Evolutionary conservation across 2,888 invertebrate genomes (phyloP).

Genomic region (Harmothoe impar): DNA sequence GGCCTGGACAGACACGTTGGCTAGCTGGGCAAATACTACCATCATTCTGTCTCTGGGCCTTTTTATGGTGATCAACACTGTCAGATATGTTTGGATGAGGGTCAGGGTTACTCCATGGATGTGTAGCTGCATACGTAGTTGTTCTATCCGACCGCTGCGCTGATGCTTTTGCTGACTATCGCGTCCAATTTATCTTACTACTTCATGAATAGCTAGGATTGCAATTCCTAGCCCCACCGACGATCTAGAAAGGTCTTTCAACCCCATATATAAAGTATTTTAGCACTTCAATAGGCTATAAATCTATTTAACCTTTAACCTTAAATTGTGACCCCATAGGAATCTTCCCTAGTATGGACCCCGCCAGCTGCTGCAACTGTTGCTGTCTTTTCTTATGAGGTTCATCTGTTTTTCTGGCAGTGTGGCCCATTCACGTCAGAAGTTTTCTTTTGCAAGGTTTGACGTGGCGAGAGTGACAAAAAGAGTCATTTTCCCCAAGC

Average conservation of each 20-base stretch:
- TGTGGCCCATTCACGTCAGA: not conserved
- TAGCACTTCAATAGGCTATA: too few species aligned
- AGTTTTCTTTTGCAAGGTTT: not conserved
- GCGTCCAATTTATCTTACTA: too few species aligned
- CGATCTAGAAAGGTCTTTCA: too few species aligned
- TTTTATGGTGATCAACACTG: constrained; percentile 32
- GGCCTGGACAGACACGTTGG: constrained; percentile 9
- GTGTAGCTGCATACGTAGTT: constrained; percentile 8
- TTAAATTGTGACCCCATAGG: too few species aligned
- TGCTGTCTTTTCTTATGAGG: not conserved
- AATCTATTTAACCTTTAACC: too few species aligned
- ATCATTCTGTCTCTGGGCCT: constrained; percentile 17
- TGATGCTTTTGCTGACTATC: too few species aligned
- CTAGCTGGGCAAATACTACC: constrained; percentile 28
- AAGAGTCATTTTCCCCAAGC: not conserved
- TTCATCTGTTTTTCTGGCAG: not conserved
- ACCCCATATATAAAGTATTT: too few species aligned
- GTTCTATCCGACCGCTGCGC: not conserved
- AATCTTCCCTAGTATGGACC: too few species aligned
- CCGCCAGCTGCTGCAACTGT: too few species aligned
- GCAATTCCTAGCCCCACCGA: too few species aligned
- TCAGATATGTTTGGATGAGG: not conserved
- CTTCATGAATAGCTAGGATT: too few species aligned
- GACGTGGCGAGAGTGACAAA: not conserved
- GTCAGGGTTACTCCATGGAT: constrained; percentile 24